A percentile compares a stretch with the other conserved stretches of the same genome.
Evolutionary conservation across 2,888 invertebrate genomes (phyloP).

Genomic region (Nymphalis polychloros): DNA sequence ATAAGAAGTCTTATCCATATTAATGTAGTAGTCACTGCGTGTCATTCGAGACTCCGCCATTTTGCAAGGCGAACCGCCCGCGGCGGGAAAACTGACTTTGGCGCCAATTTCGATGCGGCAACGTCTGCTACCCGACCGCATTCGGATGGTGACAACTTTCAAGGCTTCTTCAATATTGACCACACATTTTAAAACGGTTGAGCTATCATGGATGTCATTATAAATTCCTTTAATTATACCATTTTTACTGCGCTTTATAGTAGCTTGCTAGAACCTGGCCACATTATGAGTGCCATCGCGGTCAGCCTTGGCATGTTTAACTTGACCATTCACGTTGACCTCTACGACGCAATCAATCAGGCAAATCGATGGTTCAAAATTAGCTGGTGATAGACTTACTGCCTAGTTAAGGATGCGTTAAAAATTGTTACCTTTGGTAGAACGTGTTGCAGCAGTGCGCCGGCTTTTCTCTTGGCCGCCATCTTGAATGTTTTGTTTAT

Average conservation of each 20-base stretch:
- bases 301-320: conserved; percentile 39
- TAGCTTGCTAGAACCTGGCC: conserved; percentile 45
- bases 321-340: conserved; percentile 35
- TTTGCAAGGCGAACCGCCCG: conserved; percentile 79
- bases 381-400: conserved; percentile 45
- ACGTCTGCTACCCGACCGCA: conserved; percentile 57
- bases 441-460: conserved; percentile 87
- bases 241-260: conserved; percentile 70
- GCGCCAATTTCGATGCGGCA: conserved; percentile 75
- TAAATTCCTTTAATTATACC: conserved; percentile 75
- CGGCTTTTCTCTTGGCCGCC: conserved; percentile 89
- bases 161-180: conserved; percentile 42
- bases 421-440: conserved; percentile 77
- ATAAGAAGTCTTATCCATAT: conserved; percentile 56
- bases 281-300: conserved; percentile 44
- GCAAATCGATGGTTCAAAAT: conserved; percentile 22
- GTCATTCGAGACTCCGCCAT: conserved; percentile 78
- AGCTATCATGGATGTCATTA: conserved; percentile 56
- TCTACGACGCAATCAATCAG: conserved; percentile 26
- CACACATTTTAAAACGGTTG: conserved; percentile 40
- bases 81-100: conserved; percentile 79
- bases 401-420: conserved; percentile 42
- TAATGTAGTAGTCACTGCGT: conserved; percentile 59
- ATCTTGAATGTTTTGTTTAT: conserved; percentile 71
- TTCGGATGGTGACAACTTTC: conserved; percentile 45